Percentiles rank a stretch among this genome's conserved stretches.
Conservation (phyloP, 2,797 vertebrate species). For the Perdix hodgsoniae region DNA sequence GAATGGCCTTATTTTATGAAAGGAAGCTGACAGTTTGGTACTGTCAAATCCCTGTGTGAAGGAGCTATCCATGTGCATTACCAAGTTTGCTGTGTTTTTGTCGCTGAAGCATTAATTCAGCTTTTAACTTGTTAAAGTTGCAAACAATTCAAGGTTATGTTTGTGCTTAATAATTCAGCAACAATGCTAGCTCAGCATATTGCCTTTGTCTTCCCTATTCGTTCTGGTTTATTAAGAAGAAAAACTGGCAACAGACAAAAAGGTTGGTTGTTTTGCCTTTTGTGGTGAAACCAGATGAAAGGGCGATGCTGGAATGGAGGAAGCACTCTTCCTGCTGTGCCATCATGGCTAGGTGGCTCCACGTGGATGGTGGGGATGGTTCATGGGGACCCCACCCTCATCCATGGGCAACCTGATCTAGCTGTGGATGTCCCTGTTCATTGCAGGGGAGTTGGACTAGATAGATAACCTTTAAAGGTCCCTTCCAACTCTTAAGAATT, state of each 20-base stretch:
- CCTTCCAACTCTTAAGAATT: too few species aligned
- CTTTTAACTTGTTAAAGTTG: constrained; percentile 49
- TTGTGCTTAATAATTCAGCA: constrained; percentile 68
- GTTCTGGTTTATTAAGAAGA: constrained; percentile 61
- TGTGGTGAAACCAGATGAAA: too few species aligned
- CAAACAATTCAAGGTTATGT: constrained; percentile 72
- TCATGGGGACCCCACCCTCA: too few species aligned
- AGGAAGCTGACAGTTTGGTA: neutral
- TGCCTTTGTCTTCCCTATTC: constrained; percentile 53
- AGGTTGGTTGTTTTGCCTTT: neutral
- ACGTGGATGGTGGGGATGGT: too few species aligned
- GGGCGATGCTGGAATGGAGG: too few species aligned
- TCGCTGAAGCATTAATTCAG: constrained; percentile 25
- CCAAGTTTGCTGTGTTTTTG: constrained; percentile 39
- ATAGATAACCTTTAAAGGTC: too few species aligned
- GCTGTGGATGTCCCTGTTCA: too few species aligned
- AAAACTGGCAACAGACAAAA: constrained; percentile 30
- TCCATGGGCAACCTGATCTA: too few species aligned
- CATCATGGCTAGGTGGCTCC: too few species aligned
- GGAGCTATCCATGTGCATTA: neutral
- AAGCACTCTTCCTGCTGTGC: too few species aligned
- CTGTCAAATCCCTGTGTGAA: neutral
- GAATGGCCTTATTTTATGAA: neutral
- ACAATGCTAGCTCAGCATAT: constrained; percentile 60
- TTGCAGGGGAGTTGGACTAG: too few species aligned